Evolutionary conservation across 2,113 vertebrate genomes (phyloP), one percentile per base, ranked within the genome.

Genomic region (Numenius arquata): DNA sequence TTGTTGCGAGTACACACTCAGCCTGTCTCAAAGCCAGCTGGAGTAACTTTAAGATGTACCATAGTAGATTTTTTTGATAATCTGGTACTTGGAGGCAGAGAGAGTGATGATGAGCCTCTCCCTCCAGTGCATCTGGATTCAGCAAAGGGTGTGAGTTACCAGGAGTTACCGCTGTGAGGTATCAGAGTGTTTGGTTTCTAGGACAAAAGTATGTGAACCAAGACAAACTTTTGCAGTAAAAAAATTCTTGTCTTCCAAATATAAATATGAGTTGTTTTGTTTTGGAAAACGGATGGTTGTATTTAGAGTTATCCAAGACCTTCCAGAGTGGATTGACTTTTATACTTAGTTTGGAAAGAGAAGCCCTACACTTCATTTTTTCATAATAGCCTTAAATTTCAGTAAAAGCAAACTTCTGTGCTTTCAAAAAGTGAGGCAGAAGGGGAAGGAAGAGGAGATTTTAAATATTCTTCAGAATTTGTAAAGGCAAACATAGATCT

Each of bases 361-460:
- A 8, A 86, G 38, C 59, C 4, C 5, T 74, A 71, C 32, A 14
- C 45, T 23, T 75, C 5, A 40, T 50, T 88, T 92, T 50, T 71
- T 88, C 43, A 17, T 67, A 65, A 82, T 76, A 90, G 84, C 91
- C 89, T 94, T 94, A 85, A 78, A 89, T 71, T 80, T 85, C 76
- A 74, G 74, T 71, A 61, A 65, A 91, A 93, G 68, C 50, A 68
- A 72, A 63, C 1, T 1, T 77, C 47, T 25, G 26, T 92, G 55
- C 68, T 95, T 92, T 90, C 62, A 23, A 56, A 34, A 84, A 92
- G 65, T 78, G 56, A 70, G 90, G 61, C 89, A 85, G 89, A 93
- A 52, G 27, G 40, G 43, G 20, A 88, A 95, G 41, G 45, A 90
- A 67, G 8, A 58, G 15, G 40, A 11, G 1, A 62, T 56, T 50